Evolutionary conservation across 2,888 invertebrate species (phyloP).

Genomic region (Sarcophaga carnaria): DNA sequence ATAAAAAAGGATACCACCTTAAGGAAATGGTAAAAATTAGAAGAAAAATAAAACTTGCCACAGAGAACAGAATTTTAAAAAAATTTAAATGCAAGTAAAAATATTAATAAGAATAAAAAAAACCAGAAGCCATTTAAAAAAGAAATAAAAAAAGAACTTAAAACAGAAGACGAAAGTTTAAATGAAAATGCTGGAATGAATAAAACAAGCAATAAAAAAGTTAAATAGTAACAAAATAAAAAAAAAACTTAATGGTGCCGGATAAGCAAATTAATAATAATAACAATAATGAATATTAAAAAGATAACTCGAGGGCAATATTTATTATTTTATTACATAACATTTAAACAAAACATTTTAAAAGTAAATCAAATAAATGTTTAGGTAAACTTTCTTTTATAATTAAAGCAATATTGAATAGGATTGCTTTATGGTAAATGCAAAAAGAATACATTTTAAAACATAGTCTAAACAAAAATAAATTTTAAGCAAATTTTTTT

Average conservation of each 20-base stretch:
- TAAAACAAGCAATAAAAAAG: slow-evolving; percentile 18
- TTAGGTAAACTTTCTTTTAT: not conserved
- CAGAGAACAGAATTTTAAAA: slow-evolving; percentile 30
- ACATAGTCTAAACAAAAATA: slow-evolving; percentile 56
- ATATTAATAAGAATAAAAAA: slow-evolving; percentile 21
- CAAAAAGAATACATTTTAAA: slow-evolving; percentile 36
- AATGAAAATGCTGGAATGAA: slow-evolving; percentile 8
- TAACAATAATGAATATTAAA: slow-evolving; percentile 20
- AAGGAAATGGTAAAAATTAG: slow-evolving; percentile 41
- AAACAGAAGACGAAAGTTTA: slow-evolving; percentile 45
- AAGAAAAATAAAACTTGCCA: slow-evolving; percentile 46
- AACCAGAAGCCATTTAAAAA: slow-evolving; percentile 36
- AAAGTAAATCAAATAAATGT: slow-evolving; percentile 35
- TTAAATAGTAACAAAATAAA: slow-evolving; percentile 56
- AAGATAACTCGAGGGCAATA: slow-evolving; percentile 73
- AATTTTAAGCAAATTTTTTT: slow-evolving; percentile 49
- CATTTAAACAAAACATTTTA: too few relatives aligned
- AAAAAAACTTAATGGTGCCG: slow-evolving; percentile 73
- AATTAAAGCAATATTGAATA: slow-evolving; percentile 29
- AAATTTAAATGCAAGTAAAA: slow-evolving; percentile 45
- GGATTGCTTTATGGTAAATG: slow-evolving; percentile 56
- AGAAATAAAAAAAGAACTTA: not conserved
- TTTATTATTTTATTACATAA: slow-evolving; percentile 69
- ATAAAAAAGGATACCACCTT: slow-evolving; percentile 55
- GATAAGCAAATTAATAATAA: slow-evolving; percentile 67